Evolutionary conservation across 1,140 invertebrate species (phyloP).

Genomic region (Oryctes rhinoceros): DNA sequence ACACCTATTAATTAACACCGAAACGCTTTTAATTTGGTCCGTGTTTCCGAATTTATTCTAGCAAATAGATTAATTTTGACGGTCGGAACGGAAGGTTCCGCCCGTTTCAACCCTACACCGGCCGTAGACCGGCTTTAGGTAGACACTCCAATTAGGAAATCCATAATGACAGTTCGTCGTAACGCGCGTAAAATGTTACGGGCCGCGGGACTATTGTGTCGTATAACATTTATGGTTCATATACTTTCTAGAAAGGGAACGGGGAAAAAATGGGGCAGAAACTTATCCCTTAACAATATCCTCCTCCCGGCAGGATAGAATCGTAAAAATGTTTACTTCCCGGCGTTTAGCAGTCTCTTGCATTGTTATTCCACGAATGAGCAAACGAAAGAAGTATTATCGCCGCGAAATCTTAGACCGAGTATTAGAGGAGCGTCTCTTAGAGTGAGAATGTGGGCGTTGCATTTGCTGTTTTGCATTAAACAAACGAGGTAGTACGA

Average conservation of each 20-base stretch:
- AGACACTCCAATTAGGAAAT: slow-evolving; percentile 32
- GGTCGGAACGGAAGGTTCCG: not conserved
- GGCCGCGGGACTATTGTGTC: not conserved
- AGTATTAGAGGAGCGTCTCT: no score
- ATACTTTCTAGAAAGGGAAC: not conserved
- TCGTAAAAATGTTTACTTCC: slow-evolving; percentile 16
- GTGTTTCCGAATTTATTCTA: slow-evolving; percentile 23
- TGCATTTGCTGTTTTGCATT: no score
- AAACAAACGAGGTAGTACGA: no score
- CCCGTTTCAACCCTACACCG: not conserved
- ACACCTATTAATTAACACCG: slow-evolving; percentile 10
- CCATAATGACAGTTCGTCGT: not conserved
- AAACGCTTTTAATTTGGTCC: slow-evolving; percentile 17
- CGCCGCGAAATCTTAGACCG: no score
- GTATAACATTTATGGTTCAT: slow-evolving; percentile 36
- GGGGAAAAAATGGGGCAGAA: not conserved
- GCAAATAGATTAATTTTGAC: slow-evolving; percentile 17
- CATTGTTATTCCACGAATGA: no score
- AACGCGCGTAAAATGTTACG: slow-evolving; percentile 25
- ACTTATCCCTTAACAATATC: slow-evolving; percentile 11
- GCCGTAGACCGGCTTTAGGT: not conserved
- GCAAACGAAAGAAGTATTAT: no score
- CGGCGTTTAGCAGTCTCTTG: not conserved
- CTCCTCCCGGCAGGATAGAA: not conserved
- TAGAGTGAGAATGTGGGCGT: no score